Evolutionary conservation across 1,140 invertebrate species (phyloP), one percentile per base, ranked within the genome.

Genomic region (Drosophila pseudoananassae): DNA sequence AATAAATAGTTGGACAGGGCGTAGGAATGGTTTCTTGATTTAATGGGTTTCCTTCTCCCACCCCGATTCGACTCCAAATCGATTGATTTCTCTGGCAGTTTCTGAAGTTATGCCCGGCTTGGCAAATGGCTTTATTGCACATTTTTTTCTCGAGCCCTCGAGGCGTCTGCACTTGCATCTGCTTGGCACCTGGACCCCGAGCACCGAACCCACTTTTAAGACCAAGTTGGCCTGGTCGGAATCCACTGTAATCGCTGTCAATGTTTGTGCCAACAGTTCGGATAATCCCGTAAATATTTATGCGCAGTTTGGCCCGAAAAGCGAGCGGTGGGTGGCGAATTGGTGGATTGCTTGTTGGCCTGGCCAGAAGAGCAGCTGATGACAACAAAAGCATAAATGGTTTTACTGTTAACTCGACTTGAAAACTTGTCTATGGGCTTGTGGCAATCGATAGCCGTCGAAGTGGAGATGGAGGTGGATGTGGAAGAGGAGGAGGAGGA

Each of bases 211-310:
- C 15, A 17, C 40, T 17, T 10, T 55, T 15, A 17, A 10, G 1
- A 38, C 31, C n/a, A 33, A 50, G 27, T 63, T 73, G 56, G 25
- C 17, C 33, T 20, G 36, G 25, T 7, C 25, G 15, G 57, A 60
- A 76, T 76, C 56, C 53, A 57, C 43, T 76, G 76, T 81, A 81
- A 76, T 76, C 72, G 56, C 53, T 53, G 12, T 52, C 61, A 81
- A 81, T 76, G 63, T 45, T 65, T 77, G 60, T 51, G 53, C 49
- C 49, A 76, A 66, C 66, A 76, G 66, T 77, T 63, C 36, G 72
- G 58, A 56, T 81, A 76, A 76, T 61, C 66, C 66, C 60, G 60
- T 58, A 72, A 81, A 81, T 81, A 81, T 81, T 81, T 76, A 81
- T 81, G 73, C 53, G 61, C 72, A 66, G 43, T 59, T 66, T 60